A percentile compares a stretch with the other conserved stretches of the same genome.
phyloP scores from a whole-genome alignment of 2,113 vertebrate species.

The Oreochromis tanganicae region DNA sequence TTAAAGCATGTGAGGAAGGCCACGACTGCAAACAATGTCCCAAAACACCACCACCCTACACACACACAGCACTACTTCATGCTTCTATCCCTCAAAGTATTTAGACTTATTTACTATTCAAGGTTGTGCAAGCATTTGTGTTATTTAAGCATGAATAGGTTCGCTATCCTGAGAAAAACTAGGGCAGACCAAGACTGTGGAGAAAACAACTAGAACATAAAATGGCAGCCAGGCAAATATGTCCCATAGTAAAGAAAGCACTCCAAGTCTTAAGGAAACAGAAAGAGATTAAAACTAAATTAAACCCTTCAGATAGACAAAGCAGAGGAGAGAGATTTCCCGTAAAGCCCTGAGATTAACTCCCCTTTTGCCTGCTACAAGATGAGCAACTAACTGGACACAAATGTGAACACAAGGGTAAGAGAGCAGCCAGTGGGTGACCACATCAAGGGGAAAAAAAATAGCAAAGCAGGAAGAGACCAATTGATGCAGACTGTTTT shows the following conservation, averaged over 20 bases:
- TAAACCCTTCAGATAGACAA: not conserved
- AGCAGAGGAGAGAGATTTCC: slow-evolving; percentile 25
- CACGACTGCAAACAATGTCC: not conserved
- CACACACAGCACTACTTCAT: not conserved
- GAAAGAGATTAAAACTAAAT: slow-evolving; percentile 12
- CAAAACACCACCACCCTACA: not conserved
- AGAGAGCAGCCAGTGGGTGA: slow-evolving; percentile 18
- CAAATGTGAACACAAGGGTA: slow-evolving; percentile 28
- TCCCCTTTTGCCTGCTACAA: not conserved
- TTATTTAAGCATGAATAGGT: slow-evolving; percentile 3
- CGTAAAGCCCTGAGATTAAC: slow-evolving; percentile 34
- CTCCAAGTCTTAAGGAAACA: not conserved
- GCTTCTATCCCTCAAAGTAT: not conserved
- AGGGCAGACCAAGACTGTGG: not conserved
- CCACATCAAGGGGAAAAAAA: slow-evolving; percentile 28
- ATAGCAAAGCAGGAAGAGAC: not conserved
- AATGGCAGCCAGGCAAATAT: not conserved
- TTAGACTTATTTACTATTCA: not conserved
- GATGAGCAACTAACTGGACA: slow-evolving; percentile 12
- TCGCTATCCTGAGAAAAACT: slow-evolving; percentile 1
- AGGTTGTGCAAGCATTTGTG: not conserved
- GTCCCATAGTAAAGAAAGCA: not conserved
- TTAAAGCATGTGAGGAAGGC: not conserved
- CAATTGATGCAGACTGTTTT: not conserved
- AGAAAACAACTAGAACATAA: not conserved